Evolutionary conservation across 2,113 vertebrate genomes (phyloP), one percentile per base, ranked within the genome.

Genomic region (Regulus satrapa): DNA sequence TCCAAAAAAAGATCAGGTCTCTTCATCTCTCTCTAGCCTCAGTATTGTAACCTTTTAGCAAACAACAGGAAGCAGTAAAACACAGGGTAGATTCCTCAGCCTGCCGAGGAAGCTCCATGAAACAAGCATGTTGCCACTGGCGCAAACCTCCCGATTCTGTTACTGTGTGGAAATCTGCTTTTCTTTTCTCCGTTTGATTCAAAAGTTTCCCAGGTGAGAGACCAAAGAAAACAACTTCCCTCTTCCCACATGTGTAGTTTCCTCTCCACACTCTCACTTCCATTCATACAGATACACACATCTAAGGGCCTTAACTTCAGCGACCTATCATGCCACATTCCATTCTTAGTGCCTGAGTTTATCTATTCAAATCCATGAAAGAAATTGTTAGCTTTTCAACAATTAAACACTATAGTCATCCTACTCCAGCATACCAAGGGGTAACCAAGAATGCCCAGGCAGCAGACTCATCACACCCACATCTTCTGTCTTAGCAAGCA

Each of bases 401-500:
- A 72, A 45, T 26, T 67, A 18, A 74, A 77, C 20, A 54, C 38
- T 46, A 14, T 21, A 59, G 59, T 71, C 16, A 20, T 51, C 10
- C 23, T 34, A 34, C 5, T 46, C 26, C 59, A 16, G 36, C 77
- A 38, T 21, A 24, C 38, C 69, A 43, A n/a, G 51, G 58, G 19
- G 49, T 59, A 87, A 58, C 29, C 41, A 61, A 48, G 59, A 73
- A 54, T 21, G 38, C n/a, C 48, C 3, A 1, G 19, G 40, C 6
- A 84, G 62, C 18, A 41, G 25, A 71, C 18, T 48, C 20, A 48
- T 32, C 38, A 63, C 0, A 3, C 10, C 7, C 10, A 0, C 5
- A 21, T 18, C 20, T 49, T 46, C 19, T 77, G 13, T 41, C 17
- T 62, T 25, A 34, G 43, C 38, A 62, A 91, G 51, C 1, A 3